These are phyloP conservation scores for Prionace glauca DNA, from an alignment of 2,797 vertebrate species.

Conservation along the genomic window DNA sequence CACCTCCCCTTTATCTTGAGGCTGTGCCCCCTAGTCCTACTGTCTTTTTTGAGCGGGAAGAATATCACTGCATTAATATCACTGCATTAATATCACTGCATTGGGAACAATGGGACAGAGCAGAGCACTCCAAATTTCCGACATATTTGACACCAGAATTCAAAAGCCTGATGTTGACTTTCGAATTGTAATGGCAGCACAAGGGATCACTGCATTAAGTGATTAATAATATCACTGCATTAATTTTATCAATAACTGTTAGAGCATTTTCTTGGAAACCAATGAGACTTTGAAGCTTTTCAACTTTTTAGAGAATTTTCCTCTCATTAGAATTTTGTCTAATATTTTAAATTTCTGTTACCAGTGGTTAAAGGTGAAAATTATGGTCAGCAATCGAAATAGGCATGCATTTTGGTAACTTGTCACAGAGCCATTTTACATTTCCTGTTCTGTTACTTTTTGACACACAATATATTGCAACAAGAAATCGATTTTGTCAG, in stretches of 20 bases:
- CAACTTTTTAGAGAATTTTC: neutral
- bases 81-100: no score
- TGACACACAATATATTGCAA: neutral
- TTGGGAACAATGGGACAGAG: no score
- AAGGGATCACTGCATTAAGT: no score
- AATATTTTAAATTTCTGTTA: neutral
- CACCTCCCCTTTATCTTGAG: no score
- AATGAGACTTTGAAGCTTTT: neutral
- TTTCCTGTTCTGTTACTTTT: neutral
- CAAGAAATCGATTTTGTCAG: neutral
- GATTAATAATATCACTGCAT: neutral
- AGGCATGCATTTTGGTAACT: neutral
- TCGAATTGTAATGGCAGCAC: no score
- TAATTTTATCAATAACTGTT: neutral
- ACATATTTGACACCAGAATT: no score
- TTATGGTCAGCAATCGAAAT: neutral
- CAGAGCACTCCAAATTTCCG: no score
- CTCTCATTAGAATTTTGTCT: neutral
- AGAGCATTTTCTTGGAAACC: neutral
- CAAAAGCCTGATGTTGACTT: no score
- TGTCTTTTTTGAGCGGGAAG: no score
- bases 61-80: no score
- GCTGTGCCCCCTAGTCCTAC: no score
- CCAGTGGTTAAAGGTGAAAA: neutral
- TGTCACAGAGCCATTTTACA: neutral